A percentile compares a stretch with the other conserved stretches of the same genome.
Evolutionary conservation across 2,113 vertebrate species (phyloP).

Genomic region (Tonatia bakeri): DNA sequence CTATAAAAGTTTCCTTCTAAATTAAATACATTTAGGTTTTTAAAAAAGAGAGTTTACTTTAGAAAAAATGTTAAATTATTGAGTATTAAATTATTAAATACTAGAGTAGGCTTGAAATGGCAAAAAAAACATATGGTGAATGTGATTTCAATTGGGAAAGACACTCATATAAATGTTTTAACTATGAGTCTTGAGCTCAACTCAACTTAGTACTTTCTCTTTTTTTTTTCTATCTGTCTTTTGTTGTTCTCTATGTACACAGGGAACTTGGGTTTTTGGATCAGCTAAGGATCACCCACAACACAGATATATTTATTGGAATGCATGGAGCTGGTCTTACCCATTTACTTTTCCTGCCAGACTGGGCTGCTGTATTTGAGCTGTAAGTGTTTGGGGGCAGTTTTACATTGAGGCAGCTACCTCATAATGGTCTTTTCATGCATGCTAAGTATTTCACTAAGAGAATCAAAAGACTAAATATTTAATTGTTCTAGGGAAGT

Average conservation of each 20-base stretch:
- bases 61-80: neutral
- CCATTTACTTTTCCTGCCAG: slow-evolving; percentile 96
- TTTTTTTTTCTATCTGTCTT: neutral
- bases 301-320: slow-evolving; percentile 98
- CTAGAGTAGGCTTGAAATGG: neutral
- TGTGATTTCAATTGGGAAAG: neutral
- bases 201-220: neutral
- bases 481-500: neutral
- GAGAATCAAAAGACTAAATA: neutral
- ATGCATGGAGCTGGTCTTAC: slow-evolving; percentile 98
- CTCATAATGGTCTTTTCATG: neutral
- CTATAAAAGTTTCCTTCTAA: neutral
- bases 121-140: neutral
- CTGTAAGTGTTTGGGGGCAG: slow-evolving; percentile 84
- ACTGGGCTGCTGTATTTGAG: slow-evolving; percentile 98
- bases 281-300: slow-evolving; percentile 93
- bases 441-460: neutral
- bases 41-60: neutral
- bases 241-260: neutral
- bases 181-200: neutral
- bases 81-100: neutral
- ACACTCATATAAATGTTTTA: neutral
- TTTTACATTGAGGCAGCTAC: neutral
- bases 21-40: neutral
- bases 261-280: slow-evolving; percentile 93